Evolutionary conservation across 2,888 invertebrate genomes (phyloP).

Genomic region (Parthenolecanium corni): DNA sequence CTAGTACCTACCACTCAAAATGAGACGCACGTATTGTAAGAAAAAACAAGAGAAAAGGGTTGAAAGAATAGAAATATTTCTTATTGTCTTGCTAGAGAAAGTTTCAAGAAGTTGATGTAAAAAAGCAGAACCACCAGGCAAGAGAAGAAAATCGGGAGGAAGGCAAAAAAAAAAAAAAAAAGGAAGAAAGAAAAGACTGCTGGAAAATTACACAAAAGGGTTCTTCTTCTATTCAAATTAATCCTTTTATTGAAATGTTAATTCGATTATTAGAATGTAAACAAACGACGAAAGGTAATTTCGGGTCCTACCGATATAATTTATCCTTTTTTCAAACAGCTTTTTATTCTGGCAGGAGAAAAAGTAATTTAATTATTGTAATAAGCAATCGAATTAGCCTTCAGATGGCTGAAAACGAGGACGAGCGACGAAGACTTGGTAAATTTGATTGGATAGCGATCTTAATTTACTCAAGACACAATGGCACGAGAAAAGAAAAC

Average conservation of each 20-base stretch:
- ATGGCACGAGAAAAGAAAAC: too few relatives aligned
- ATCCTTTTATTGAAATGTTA: constrained; percentile 27
- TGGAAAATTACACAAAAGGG: not conserved
- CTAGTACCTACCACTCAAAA: constrained; percentile 5
- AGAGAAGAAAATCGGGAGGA: not conserved
- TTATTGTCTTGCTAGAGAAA: not conserved
- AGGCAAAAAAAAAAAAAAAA: not conserved
- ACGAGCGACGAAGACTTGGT: too few relatives aligned
- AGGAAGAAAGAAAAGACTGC: not conserved
- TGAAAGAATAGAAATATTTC: not conserved
- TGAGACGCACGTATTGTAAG: constrained; percentile 19
- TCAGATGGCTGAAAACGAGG: too few relatives aligned
- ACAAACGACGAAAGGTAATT: constrained; percentile 12
- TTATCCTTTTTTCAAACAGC: not conserved
- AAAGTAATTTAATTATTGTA: not conserved
- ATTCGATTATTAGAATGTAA: constrained; percentile 27
- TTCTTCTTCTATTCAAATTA: constrained; percentile 18
- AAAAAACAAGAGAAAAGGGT: constrained; percentile 13
- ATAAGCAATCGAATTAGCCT: too few relatives aligned
- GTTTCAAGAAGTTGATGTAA: not conserved
- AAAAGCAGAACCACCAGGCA: not conserved
- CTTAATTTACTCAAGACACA: too few relatives aligned
- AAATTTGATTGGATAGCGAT: too few relatives aligned
- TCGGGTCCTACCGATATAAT: not conserved
- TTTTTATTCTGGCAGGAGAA: not conserved